Conservation (phyloP, 1,140 invertebrate genomes). For the Zelostemma sp. region DNA sequence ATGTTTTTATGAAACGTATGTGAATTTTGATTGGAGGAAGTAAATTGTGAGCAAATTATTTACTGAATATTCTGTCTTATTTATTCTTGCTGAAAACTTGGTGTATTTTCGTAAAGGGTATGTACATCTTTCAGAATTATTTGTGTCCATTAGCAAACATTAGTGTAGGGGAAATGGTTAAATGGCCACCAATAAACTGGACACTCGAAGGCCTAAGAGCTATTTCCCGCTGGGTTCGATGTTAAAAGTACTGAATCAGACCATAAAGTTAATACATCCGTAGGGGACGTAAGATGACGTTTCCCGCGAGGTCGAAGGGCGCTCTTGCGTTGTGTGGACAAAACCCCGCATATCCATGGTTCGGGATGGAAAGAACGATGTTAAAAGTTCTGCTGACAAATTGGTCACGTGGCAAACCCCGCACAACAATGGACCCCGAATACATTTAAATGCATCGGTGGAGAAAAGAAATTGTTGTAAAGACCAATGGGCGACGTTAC, state of each 20-base stretch:
- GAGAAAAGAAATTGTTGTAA: slow-evolving; percentile 2
- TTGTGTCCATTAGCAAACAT: slow-evolving; percentile 35
- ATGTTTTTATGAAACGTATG: no score
- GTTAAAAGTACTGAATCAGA: slow-evolving; percentile 51
- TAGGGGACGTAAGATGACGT: slow-evolving; percentile 48
- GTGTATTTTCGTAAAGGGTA: no score
- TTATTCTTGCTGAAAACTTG: no score
- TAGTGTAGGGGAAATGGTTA: slow-evolving; percentile 25
- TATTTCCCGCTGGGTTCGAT: slow-evolving; percentile 64
- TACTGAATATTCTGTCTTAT: no score
- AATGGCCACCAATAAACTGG: slow-evolving; percentile 61
- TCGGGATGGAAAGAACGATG: slow-evolving; percentile 12
- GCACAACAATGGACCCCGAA: slow-evolving; percentile 12
- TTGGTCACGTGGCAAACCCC: slow-evolving; percentile 64
- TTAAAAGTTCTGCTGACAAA: slow-evolving; percentile 59
- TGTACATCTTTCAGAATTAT: slow-evolving; percentile 3
- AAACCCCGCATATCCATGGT: slow-evolving; percentile 20
- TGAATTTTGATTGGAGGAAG: no score
- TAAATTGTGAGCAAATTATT: no score
- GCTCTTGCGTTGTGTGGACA: slow-evolving; percentile 23
- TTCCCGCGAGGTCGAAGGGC: slow-evolving; percentile 34
- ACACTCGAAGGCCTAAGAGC: slow-evolving; percentile 54
- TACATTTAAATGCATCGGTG: background rate
- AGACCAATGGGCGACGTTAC: no score
- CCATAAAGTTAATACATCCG: slow-evolving; percentile 68